A percentile compares a stretch with the other conserved stretches of the same genome.
Conservation (phyloP, 1,140 invertebrate species). For the Ceratosolen fusciceps region DNA sequence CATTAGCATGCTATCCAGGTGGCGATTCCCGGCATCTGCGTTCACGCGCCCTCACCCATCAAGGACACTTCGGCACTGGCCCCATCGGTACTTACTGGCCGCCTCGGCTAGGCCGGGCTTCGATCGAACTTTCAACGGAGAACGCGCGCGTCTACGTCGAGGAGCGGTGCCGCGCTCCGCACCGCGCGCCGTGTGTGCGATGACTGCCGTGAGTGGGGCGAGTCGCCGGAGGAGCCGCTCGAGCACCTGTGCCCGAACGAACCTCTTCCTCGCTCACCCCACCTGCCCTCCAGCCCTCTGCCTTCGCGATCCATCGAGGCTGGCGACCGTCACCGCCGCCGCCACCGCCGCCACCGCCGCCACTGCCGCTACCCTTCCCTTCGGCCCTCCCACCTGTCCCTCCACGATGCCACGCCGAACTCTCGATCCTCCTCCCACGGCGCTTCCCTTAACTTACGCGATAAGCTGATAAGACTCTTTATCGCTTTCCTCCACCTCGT, state of each 20-base stretch:
- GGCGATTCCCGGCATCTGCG: conserved; percentile 36
- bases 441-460: not conserved
- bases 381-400: not conserved
- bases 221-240: not conserved
- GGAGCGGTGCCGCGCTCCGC: not conserved
- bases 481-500: too few relatives aligned
- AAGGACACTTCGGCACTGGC: too few relatives aligned
- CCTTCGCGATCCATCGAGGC: not conserved
- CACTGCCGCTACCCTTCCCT: not conserved
- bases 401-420: not conserved
- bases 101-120: not conserved
- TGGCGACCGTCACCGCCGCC: not conserved
- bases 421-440: not conserved
- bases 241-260: not conserved
- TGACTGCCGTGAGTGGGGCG: not conserved
- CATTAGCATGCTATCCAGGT: conserved; percentile 51
- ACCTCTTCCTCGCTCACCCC: not conserved
- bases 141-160: not conserved
- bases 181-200: not conserved
- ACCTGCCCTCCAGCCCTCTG: not conserved
- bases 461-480: too few relatives aligned
- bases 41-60: too few relatives aligned
- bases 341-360: not conserved
- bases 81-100: too few relatives aligned
- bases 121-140: not conserved